phyloP scores from a whole-genome alignment of 2,888 invertebrate species.

The Drosophila acutilabella region DNA sequence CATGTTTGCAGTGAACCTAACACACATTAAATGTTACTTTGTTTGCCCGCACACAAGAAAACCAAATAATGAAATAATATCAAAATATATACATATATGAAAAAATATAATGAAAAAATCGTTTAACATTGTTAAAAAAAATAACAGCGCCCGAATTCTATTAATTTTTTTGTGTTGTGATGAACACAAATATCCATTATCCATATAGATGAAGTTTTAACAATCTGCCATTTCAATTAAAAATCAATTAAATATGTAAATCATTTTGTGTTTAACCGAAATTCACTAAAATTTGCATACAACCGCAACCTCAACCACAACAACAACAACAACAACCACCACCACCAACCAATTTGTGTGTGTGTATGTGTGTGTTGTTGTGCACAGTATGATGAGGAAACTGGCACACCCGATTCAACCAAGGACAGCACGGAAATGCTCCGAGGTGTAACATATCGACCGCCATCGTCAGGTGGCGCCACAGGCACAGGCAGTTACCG shows the following conservation, averaged over 20 bases:
- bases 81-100: not conserved
- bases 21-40: conserved; percentile 54
- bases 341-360: conserved; percentile 39
- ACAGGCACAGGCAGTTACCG: conserved; percentile 59
- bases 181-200: conserved; percentile 22
- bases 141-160: conserved; percentile 27
- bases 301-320: conserved; percentile 41
- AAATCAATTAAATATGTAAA: conserved; percentile 78
- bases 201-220: conserved; percentile 34
- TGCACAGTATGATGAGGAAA: conserved; percentile 85
- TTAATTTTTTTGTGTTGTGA: conserved; percentile 3
- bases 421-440: conserved; percentile 86
- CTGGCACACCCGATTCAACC: conserved; percentile 86
- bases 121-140: conserved; percentile 36
- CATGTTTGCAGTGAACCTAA: conserved; percentile 38
- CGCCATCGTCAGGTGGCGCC: conserved; percentile 81
- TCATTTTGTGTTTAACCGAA: conserved; percentile 78
- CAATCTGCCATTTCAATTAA: conserved; percentile 73
- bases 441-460: conserved; percentile 89
- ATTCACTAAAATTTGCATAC: conserved; percentile 72
- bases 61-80: conserved; percentile 6
- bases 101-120: conserved; percentile 23
- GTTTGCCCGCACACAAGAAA: conserved; percentile 36
- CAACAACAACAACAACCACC: conserved; percentile 39
- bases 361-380: conserved; percentile 16